Evolutionary conservation across 2,888 invertebrate species (phyloP), one percentile per base, ranked within the genome.

Genomic region (Eustalomyia histrio): DNA sequence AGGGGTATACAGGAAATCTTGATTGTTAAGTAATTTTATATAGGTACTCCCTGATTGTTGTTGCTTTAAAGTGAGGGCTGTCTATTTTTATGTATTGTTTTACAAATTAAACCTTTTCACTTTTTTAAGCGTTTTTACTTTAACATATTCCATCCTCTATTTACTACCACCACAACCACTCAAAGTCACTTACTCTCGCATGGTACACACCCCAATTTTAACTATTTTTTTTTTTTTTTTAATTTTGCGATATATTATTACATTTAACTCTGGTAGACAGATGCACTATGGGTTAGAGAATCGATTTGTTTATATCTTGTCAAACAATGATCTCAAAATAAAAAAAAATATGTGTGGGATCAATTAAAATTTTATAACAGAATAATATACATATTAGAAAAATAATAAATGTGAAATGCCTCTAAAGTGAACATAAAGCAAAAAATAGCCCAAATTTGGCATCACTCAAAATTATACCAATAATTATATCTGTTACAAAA

Each of bases 31-130:
- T 9, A n/a, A 47, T 69, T 60, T 47, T n/a, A 1, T 33, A 17
- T 65, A n/a, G 43, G 14, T 47, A 47, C 14, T 47, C 43, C 14
- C 43, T 47, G 16, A 47, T n/a, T n/a, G 35, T 10, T 10, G 33
- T 71, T 21, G 47, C 39, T 47, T 60, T 55, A 74, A 74, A 71
- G 55, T 71, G 69, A 78, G 78, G 74, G 61, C 74, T 81, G 81
- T 78, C 81, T 67, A 61, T 67, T 74, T 78, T 78, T 74, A 71
- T 83, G 72, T 83, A 79, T 83, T 84, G 80, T 84, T 83, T 81
- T 84, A 86, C 85, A 87, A 87, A 87, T 87, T 85, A 87, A 87
- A 85, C 87, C 85, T 87, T 88, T 88, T 88, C 86, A 87, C 88
- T 87, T 87, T 87, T 83, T 73, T 60, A 64, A 63, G 58, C 47